Evolutionary conservation across 2,113 vertebrate species (phyloP).

Genomic region (Rhipidura dahli): DNA sequence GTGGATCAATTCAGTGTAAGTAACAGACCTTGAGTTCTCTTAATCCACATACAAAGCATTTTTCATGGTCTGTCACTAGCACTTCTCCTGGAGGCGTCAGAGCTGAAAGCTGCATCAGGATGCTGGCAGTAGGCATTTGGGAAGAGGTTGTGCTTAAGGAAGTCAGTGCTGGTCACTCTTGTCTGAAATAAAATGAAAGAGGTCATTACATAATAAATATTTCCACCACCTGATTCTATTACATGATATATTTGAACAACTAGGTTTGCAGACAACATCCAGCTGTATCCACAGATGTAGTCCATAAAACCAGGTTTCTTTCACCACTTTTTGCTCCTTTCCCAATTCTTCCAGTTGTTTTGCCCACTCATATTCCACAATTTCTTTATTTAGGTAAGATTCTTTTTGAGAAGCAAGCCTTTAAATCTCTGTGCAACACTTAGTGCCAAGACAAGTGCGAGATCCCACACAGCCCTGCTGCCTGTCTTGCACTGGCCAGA

Average conservation of each 20-base stretch:
- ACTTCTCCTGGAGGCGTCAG: neutral
- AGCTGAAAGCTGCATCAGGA: neutral
- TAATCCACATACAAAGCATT: neutral
- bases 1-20: neutral
- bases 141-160: neutral
- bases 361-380: neutral
- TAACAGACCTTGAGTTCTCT: neutral
- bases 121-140: neutral
- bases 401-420: neutral
- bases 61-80: neutral
- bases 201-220: neutral
- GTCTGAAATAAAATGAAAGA: neutral
- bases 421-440: neutral
- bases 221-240: neutral
- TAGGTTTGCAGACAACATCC: neutral
- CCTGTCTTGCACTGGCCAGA: neutral
- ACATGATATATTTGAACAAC: neutral
- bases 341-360: neutral
- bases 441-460: neutral
- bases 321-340: neutral
- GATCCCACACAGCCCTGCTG: neutral
- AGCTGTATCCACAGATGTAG: neutral
- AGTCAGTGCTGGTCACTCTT: neutral
- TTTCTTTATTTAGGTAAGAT: neutral
- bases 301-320: neutral